Base-by-base conservation (phyloP, 2,888 invertebrate species). In the Dendrolimus pini region DNA sequence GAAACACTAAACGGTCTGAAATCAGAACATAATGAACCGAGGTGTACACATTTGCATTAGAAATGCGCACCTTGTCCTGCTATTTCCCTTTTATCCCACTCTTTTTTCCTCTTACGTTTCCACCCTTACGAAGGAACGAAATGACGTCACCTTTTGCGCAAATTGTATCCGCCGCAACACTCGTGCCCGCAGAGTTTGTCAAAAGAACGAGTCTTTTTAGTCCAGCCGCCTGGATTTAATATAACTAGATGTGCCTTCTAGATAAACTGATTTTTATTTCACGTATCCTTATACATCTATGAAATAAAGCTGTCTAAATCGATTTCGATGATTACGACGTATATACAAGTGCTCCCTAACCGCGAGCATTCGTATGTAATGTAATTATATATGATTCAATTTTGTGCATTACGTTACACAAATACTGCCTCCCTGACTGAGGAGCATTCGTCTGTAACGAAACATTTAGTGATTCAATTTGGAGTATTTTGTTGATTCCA, bases 1-100 rank as follows among this genome's bases (percentile, higher is more conserved):
- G 67, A 61, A 72, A 66, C 75, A 69, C 80, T 78, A 80, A 84
- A 81, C 78, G 78, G 70, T 78, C 79, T 77, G 77, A 80, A 85
- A 84, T 83, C 84, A 82, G 79, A 71, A 77, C 82, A 79, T 84
- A 84, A 85, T 83, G 83, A 84, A 82, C 75, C 82, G 47, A 78
- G 81, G 81, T 78, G 80, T 72, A 64, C 70, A 79, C 77, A 80
- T 78, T 78, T 78, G 77, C 78, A 78, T 85, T 74, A 76, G 73
- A 80, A 83, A 80, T 83, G 80, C 77, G 75, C 80, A 73, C 74
- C 75, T 74, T 47, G 47, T 47, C 47, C 47, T 47, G 47, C 47
- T 47, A 10, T 47, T 47, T 47, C 47, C 47, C 47, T 47, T 47
- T 47, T 47, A 47, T 47, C 47, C 47, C 47, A 47, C 47, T 47